Base-by-base conservation (phyloP, 2,797 vertebrate genomes). In the Sphenodon punctatus region DNA sequence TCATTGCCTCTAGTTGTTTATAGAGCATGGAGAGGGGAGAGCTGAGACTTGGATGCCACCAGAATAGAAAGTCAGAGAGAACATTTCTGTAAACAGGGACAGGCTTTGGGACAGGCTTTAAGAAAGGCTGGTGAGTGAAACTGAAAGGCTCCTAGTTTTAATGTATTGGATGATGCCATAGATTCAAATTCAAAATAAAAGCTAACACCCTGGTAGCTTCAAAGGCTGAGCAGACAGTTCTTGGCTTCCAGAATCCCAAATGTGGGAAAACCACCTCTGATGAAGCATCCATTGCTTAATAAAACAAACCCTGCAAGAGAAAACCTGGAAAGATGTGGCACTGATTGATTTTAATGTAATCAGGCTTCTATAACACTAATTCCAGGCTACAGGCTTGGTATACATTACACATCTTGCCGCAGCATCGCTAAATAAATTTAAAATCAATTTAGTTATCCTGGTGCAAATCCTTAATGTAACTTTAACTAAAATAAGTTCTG, bases 401-500 rank as follows among this genome's bases (percentile, higher is more conserved):
- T n/a, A n/a, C n/a, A n/a, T n/a, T n/a, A n/a, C n/a, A n/a, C n/a
- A n/a, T 55, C 78, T 80, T 68, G 58, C 30, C 0, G 2, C 72
- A 42, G 72, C 0, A 0, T 66, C 89, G 77, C 53, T 81, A 68
- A 72, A 1, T 1, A 81, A 80, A 60, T 68, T 75, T 82, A 72
- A 83, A 88, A 85, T 73, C 56, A 65, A 41, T 49, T 86, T 73
- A 88, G 77, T 89, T 84, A 87, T 78, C 51, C 61, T 0, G 10
- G 80, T 82, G 84, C 82, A 59, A 88, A 78, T 89, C 88, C 84
- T 81, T 86, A 88, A 77, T 89, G 72, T 86, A 90, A 88, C 80
- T 90, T 84, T 82, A 88, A 92, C 87, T 89, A 89, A 84, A 89
- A 90, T 89, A 87, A 90, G 87, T n/a, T n/a, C n/a, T n/a, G n/a